phyloP scores from a whole-genome alignment of 2,888 invertebrate species.

The Plebejus argus region DNA sequence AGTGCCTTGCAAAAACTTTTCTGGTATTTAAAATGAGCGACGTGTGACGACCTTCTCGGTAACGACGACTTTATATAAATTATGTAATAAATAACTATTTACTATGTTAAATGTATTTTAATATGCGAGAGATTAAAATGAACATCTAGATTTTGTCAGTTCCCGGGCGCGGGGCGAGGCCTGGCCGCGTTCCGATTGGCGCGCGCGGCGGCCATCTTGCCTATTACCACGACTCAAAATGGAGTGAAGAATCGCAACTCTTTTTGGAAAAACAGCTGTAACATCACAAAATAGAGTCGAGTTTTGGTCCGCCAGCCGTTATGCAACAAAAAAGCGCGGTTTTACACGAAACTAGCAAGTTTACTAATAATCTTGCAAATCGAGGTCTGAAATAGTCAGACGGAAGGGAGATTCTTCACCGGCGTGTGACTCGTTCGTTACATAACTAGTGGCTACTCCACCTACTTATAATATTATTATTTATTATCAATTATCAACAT shows the following conservation, averaged over 20 bases:
- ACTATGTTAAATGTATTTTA: not conserved
- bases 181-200: not conserved
- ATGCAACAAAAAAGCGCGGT: not conserved
- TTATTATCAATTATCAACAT: no score
- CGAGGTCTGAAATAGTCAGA: not conserved
- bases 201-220: not conserved
- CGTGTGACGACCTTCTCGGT: not conserved
- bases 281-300: not conserved
- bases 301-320: not conserved
- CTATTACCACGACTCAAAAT: not conserved
- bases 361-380: not conserved
- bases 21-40: not conserved
- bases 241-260: not conserved
- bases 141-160: not conserved
- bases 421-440: no score
- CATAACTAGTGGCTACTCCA: no score
- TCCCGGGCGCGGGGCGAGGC: not conserved
- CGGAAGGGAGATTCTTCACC: not conserved
- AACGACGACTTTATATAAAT: no score
- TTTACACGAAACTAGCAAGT: not conserved
- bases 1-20: not conserved
- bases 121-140: not conserved
- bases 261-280: slow-evolving; percentile 5
- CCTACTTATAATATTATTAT: no score
- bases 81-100: not conserved